Evolutionary conservation across 2,888 invertebrate genomes (phyloP).

Genomic region (Cosmia trapezina): DNA sequence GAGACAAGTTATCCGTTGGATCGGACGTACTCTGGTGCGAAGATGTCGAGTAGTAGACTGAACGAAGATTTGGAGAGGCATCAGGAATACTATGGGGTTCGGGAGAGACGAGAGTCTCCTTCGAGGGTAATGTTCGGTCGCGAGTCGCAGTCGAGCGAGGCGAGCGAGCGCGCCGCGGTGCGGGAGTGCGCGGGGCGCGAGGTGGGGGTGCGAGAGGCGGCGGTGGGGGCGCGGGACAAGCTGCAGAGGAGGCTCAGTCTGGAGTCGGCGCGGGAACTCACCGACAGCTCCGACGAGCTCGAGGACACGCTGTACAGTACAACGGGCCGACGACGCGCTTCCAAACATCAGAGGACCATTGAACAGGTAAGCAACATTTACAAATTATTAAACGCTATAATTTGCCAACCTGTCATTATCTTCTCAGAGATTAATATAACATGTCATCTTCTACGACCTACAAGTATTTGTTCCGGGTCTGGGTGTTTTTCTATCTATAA

Average conservation of each 20-base stretch:
- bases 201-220: constrained; percentile 20
- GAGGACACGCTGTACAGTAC: constrained; percentile 90
- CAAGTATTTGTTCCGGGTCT: no score
- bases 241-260: constrained; percentile 92
- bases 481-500: no score
- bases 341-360: constrained; percentile 91
- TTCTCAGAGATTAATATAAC: background rate
- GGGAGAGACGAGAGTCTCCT: constrained; percentile 83
- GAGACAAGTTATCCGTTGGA: constrained; percentile 88
- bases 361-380: constrained; percentile 88
- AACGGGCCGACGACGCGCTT: constrained; percentile 90
- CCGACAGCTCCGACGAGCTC: constrained; percentile 93
- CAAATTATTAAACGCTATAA: background rate
- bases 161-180: constrained; percentile 81
- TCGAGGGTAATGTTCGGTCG: constrained; percentile 78
- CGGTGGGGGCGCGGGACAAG: constrained; percentile 80
- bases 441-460: background rate
- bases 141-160: constrained; percentile 84
- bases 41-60: constrained; percentile 85
- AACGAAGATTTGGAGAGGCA: constrained; percentile 87
- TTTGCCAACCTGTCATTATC: background rate
- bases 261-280: constrained; percentile 93
- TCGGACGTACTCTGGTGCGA: constrained; percentile 86
- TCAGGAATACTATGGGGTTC: constrained; percentile 81
- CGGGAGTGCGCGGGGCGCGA: constrained; percentile 77